Percentiles rank a stretch among this genome's conserved stretches.
These are phyloP conservation scores for Pseudorhiza aurosa DNA, from an alignment of 30 jellyfish, hydroid and myxozoan species.

Conservation along the genomic window DNA sequence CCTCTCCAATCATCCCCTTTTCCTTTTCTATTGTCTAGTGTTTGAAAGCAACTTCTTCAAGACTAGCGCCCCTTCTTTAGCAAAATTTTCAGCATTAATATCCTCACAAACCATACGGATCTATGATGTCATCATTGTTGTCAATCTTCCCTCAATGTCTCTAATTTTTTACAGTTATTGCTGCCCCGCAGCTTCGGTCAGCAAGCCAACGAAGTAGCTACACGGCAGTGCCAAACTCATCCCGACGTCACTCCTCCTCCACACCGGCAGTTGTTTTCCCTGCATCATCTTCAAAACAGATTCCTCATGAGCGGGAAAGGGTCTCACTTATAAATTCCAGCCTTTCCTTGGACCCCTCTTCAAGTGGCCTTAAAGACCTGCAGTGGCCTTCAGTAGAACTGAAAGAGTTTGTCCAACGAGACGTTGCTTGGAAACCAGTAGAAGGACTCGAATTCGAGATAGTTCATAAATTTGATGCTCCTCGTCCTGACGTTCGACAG, in stretches of 20 bases:
- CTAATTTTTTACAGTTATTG: slow-evolving; percentile 10
- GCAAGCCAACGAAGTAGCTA: slow-evolving; percentile 66
- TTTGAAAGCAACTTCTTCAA: background rate
- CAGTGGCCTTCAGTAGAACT: slow-evolving; percentile 85
- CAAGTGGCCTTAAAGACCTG: slow-evolving; percentile 49
- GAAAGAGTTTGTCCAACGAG: slow-evolving; percentile 44
- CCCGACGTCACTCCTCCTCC: slow-evolving; percentile 78
- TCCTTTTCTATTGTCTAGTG: background rate
- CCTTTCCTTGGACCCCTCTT: slow-evolving; percentile 59
- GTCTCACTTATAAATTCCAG: slow-evolving; percentile 68
- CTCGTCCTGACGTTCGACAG: slow-evolving; percentile 53
- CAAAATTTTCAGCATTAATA: too few relatives aligned
- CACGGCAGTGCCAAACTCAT: slow-evolving; percentile 72
- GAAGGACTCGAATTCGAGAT: slow-evolving; percentile 75
- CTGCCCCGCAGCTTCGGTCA: slow-evolving; percentile 57
- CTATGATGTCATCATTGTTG: too few relatives aligned
- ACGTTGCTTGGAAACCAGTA: slow-evolving; percentile 74
- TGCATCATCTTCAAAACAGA: slow-evolving; percentile 51
- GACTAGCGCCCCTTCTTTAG: too few relatives aligned
- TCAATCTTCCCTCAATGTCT: too few relatives aligned
- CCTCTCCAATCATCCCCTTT: background rate
- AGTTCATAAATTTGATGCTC: slow-evolving; percentile 72
- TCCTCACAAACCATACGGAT: too few relatives aligned
- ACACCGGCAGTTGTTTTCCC: slow-evolving; percentile 65
- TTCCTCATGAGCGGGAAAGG: slow-evolving; percentile 18